phyloP scores from a whole-genome alignment of 2,797 vertebrate species.

The Eulemur rubriventer region DNA sequence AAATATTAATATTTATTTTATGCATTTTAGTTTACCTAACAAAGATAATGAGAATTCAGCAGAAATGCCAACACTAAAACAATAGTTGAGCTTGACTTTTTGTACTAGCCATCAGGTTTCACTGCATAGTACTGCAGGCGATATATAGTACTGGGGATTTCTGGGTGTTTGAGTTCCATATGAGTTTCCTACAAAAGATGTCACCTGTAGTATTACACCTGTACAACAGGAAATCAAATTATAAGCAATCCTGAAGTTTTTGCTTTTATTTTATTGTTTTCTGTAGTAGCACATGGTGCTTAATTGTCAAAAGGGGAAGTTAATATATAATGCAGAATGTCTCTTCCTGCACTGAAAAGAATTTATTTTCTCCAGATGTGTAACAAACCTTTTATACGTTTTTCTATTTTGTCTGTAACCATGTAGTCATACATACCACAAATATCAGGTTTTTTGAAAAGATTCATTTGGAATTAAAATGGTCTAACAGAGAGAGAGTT shows the following conservation, averaged over 20 bases:
- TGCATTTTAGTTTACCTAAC: background rate
- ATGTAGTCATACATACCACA: background rate
- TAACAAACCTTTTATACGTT: slow-evolving; percentile 39
- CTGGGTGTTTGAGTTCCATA: background rate
- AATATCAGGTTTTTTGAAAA: background rate
- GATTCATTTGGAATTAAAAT: slow-evolving; percentile 51
- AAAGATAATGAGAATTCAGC: background rate
- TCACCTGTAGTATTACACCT: background rate
- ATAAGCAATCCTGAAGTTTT: background rate
- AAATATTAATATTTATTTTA: slow-evolving; percentile 4
- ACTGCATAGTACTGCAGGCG: background rate
- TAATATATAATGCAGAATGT: slow-evolving; percentile 21
- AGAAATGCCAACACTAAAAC: slow-evolving; percentile 13
- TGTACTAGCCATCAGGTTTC: background rate
- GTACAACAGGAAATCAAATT: background rate
- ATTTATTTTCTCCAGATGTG: slow-evolving; percentile 67
- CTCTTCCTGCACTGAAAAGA: slow-evolving; percentile 57
- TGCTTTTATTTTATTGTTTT: slow-evolving; percentile 17
- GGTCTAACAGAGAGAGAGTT: slow-evolving; percentile 1
- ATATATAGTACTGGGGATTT: background rate
- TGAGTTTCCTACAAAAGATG: background rate
- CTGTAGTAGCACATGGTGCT: background rate
- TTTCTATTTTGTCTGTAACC: slow-evolving; percentile 34
- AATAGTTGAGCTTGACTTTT: background rate
- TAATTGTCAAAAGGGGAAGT: slow-evolving; percentile 63